Evolutionary conservation across 2,888 invertebrate species (phyloP).

Genomic region (Caenorhabditis sp.): DNA sequence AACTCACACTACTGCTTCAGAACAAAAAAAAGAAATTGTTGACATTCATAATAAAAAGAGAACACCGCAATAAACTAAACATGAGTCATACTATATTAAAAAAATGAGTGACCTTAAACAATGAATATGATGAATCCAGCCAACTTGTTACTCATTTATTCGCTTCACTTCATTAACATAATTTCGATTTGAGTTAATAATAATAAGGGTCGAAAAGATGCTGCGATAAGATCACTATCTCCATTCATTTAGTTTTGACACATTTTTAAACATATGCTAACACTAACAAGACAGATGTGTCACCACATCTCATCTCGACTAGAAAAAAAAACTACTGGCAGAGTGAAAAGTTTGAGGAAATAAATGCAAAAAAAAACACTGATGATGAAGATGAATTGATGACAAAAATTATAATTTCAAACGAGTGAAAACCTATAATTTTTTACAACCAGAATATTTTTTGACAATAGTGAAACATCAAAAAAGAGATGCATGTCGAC

Average conservation of each 20-base stretch:
- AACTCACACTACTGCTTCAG: no score
- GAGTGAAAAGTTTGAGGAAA: not conserved
- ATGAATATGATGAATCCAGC: not conserved
- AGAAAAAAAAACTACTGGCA: no score
- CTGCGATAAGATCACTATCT: not conserved
- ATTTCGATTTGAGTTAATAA: not conserved
- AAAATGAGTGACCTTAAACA: not conserved
- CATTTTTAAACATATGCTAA: slow-evolving; percentile 1
- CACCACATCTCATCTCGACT: not conserved
- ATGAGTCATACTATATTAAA: not conserved
- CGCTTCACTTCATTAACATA: slow-evolving; percentile 1
- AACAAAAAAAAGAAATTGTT: no score
- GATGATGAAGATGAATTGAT: not conserved
- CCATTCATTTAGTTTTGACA: not conserved
- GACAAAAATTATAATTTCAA: not conserved
- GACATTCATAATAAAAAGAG: not conserved
- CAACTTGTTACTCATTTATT: not conserved
- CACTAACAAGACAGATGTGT: not conserved
- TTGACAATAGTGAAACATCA: not conserved
- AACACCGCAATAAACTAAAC: not conserved
- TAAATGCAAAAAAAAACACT: not conserved
- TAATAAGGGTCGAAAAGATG: not conserved
- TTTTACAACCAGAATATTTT: not conserved
- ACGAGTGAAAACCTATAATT: not conserved
- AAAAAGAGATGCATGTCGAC: not conserved